These are phyloP conservation scores for Amblyopsis rosae DNA, from an alignment of 2,113 vertebrate species.

Conservation along the genomic window DNA sequence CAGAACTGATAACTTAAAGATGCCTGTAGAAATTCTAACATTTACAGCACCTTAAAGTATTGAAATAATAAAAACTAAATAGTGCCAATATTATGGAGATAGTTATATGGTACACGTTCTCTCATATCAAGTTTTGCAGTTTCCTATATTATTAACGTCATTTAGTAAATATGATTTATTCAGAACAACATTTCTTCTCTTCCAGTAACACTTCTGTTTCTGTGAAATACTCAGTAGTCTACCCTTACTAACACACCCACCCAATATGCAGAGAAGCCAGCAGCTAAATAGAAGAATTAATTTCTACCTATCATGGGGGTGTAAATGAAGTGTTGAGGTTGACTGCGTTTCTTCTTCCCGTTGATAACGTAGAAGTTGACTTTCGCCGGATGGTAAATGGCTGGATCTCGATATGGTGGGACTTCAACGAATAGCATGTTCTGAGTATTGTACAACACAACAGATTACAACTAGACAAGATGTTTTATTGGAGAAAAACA, in stretches of 20 bases:
- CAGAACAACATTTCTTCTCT: too few relatives aligned
- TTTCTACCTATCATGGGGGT: slow-evolving; percentile 81
- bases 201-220: too few relatives aligned
- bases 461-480: background rate
- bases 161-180: too few relatives aligned
- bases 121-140: too few relatives aligned
- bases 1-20: too few relatives aligned
- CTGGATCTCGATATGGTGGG: slow-evolving; percentile 88
- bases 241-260: background rate
- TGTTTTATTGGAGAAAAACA: background rate
- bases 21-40: too few relatives aligned
- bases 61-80: too few relatives aligned
- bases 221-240: background rate
- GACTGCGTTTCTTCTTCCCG: slow-evolving; percentile 92
- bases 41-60: too few relatives aligned
- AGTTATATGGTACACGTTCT: too few relatives aligned
- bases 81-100: too few relatives aligned
- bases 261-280: background rate
- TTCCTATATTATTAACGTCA: too few relatives aligned
- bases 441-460: slow-evolving; percentile 58
- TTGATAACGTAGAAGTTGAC: slow-evolving; percentile 96
- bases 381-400: slow-evolving; percentile 82
- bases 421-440: slow-evolving; percentile 93
- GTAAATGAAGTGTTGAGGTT: slow-evolving; percentile 93
- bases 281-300: background rate